Evolutionary conservation across 2,113 vertebrate genomes (phyloP), one percentile per base, ranked within the genome.

Genomic region (Urocynchramus pylzowi): DNA sequence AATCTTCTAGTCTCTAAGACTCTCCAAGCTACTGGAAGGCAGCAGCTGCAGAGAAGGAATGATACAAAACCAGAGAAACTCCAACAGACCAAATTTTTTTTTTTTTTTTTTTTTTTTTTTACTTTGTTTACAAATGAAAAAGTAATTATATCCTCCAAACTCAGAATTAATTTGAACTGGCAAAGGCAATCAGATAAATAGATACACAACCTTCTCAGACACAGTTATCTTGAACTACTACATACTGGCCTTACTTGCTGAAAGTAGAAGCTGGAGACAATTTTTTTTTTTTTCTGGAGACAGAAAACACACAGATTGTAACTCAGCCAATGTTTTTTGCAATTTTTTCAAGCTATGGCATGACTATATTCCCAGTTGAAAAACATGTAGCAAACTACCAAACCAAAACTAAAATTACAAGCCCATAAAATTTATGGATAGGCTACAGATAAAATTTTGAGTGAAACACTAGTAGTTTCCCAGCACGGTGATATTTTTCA

Each of bases 41-140:
- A 97, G 97, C 95, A 98, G 96, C 96, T 97, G 95, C 92, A 88
- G 30, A 89, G 80, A 87, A 92, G 85, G 91, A 97, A 92, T n/a
- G 53, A 89, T 14, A 80, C 30, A 87, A 94, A 94, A 94, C 68
- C 78, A 98, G 97, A 97, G 94, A 76, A 84, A 90, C 30, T 84
- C 35, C 65, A 94, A 87, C 47, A 89, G 81, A 95, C 74, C 75
- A 59, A 33, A 56, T 16, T 91, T 79, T 89, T 93, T 79, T 93
- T 47, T 35, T 68, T 70, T 44, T n/a, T n/a, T n/a, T 16, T 91
- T 79, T 89, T 93, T 79, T 93, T 47, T 35, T 68, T 70, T 44
- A 41, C 50, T 91, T 95, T 93, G 64, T 49, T 74, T 83, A 50
- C 86, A 92, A 93, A 84, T 81, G 47, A 74, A 90, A 86, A 74